Evolutionary conservation across 2,888 invertebrate species (phyloP).

Genomic region (Synergus itoensis): DNA sequence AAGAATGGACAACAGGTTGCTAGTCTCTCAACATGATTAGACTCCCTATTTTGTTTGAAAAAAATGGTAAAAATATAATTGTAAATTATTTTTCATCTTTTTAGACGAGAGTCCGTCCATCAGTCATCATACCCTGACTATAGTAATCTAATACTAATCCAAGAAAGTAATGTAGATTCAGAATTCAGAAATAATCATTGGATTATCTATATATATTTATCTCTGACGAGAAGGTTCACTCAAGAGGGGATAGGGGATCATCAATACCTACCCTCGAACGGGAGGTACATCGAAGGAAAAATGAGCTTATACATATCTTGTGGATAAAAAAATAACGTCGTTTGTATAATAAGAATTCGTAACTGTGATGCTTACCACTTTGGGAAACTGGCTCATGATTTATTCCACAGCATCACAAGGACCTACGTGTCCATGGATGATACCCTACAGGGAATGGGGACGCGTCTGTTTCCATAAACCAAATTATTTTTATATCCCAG

Average conservation of each 20-base stretch:
- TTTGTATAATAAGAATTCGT: conserved; percentile 41
- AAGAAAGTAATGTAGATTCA: not conserved
- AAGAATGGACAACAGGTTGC: conserved; percentile 73
- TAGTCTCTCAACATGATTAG: conserved; percentile 69
- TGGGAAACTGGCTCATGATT: conserved; percentile 62
- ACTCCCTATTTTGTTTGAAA: conserved; percentile 41
- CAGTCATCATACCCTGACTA: too few species aligned
- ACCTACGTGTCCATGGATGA: conserved; percentile 46
- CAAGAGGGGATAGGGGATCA: not conserved
- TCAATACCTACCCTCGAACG: not conserved
- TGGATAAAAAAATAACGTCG: conserved; percentile 36
- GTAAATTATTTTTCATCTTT: not conserved
- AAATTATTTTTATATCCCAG: conserved; percentile 76
- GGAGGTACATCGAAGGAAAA: not conserved
- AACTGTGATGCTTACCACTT: conserved; percentile 42
- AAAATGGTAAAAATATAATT: not conserved
- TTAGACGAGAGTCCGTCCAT: too few species aligned
- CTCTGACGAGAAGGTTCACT: too few species aligned
- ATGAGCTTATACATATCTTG: conserved; percentile 28
- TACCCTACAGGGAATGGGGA: conserved; percentile 56
- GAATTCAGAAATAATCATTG: not conserved
- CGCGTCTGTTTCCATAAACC: conserved; percentile 76
- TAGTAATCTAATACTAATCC: not conserved
- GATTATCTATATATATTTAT: too few species aligned
- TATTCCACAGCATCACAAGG: conserved; percentile 60